A percentile compares a stretch with the other conserved stretches of the same genome.
Evolutionary conservation across 2,888 invertebrate genomes (phyloP).

Genomic region (Bombyx huttoni): DNA sequence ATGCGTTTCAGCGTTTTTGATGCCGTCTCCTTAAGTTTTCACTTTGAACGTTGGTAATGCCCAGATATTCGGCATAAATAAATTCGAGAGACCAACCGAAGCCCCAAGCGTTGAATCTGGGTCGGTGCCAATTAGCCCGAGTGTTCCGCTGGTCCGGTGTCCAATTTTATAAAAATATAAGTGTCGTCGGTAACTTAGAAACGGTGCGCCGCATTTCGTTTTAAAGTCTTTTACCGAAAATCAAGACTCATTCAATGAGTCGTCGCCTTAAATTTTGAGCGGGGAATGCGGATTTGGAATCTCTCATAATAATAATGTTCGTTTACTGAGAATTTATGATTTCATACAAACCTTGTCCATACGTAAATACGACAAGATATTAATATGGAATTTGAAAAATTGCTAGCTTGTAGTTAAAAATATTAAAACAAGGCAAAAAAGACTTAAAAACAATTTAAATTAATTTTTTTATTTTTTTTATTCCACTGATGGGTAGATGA

Average conservation of each 20-base stretch:
- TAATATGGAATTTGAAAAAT: no score
- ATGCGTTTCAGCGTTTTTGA: neutral
- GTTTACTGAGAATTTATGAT: no score
- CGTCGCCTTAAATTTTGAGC: neutral
- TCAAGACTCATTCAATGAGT: neutral
- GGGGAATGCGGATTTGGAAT: neutral
- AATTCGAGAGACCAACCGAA: constrained; percentile 19
- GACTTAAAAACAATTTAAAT: no score
- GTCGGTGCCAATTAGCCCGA: constrained; percentile 32
- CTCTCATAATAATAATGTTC: constrained; percentile 13
- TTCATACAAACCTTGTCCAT: no score
- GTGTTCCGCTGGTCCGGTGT: constrained; percentile 19
- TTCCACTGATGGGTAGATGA: no score
- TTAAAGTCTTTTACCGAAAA: constrained; percentile 7
- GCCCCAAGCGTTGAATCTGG: constrained; percentile 17
- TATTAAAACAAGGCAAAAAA: no score
- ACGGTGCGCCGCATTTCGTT: constrained; percentile 6
- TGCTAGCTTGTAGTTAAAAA: no score
- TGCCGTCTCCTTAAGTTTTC: neutral
- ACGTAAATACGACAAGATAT: no score
- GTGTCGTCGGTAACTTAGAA: constrained; percentile 4
- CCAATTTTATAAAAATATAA: constrained; percentile 15
- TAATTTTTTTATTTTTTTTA: no score
- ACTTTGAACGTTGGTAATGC: constrained; percentile 5
- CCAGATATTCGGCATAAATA: constrained; percentile 27